phyloP scores from a whole-genome alignment of 2,888 invertebrate genomes.

The Cheiracanthium punctorium region DNA sequence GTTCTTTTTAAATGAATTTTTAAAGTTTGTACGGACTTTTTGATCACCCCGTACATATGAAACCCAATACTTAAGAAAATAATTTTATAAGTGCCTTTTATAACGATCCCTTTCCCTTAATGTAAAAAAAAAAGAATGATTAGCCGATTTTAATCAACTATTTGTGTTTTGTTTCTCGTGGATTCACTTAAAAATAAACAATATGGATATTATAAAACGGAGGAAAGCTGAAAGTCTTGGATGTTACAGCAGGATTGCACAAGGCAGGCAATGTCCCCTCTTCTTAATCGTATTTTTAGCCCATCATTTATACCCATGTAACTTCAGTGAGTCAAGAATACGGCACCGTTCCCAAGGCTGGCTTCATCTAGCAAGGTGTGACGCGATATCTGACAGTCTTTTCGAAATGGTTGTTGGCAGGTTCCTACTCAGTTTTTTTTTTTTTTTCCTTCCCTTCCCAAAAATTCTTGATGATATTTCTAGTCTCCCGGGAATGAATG shows the following conservation, averaged over 20 bases:
- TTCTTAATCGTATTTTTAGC: slow-evolving; percentile 54
- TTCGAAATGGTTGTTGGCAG: neutral
- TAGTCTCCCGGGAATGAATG: neutral
- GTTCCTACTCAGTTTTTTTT: neutral
- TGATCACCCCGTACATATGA: no score
- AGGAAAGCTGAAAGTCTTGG: neutral
- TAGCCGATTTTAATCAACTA: no score
- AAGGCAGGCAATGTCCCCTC: neutral
- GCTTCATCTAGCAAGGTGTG: slow-evolving; percentile 44
- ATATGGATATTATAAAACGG: no score
- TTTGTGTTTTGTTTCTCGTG: no score
- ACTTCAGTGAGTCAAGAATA: slow-evolving; percentile 36
- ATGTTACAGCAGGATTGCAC: neutral
- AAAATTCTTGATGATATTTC: neutral
- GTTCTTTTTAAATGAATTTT: no score
- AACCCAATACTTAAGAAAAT: no score
- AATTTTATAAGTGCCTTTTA: no score
- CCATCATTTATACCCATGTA: slow-evolving; percentile 35
- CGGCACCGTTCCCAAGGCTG: slow-evolving; percentile 53
- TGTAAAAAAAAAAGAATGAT: no score
- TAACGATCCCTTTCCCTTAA: no score
- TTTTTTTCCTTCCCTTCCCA: no score
- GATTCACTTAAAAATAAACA: no score
- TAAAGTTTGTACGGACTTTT: no score
- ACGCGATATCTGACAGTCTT: slow-evolving; percentile 36